Evolutionary conservation across 2,797 vertebrate species (phyloP).

Genomic region (Sebastes hopkinsi): DNA sequence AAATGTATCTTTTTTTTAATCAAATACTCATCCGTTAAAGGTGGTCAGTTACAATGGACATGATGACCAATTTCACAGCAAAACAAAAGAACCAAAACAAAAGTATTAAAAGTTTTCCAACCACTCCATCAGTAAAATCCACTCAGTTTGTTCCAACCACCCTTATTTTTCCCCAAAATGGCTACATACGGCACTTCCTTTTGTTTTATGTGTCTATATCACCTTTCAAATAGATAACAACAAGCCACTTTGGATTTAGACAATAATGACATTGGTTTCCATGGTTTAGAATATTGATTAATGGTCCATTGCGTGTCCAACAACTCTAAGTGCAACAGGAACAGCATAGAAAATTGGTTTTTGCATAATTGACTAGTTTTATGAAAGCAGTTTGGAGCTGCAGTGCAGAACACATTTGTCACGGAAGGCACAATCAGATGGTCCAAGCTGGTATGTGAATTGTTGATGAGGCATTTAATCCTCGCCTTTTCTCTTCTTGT

Average conservation of each 20-base stretch:
- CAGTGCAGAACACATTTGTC: constrained; percentile 26
- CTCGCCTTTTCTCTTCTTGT: background rate
- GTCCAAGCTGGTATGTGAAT: constrained; percentile 14
- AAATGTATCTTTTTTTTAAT: background rate
- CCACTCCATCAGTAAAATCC: background rate
- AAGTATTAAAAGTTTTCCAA: background rate
- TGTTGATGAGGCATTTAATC: constrained; percentile 28
- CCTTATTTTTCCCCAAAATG: background rate
- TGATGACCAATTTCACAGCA: background rate
- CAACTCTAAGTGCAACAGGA: background rate
- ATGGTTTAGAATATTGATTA: background rate
- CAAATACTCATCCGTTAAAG: background rate
- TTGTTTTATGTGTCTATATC: background rate
- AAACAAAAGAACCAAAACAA: background rate
- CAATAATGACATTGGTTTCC: background rate
- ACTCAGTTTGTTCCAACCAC: background rate
- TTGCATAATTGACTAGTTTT: background rate
- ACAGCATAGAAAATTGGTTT: background rate
- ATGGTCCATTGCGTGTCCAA: background rate
- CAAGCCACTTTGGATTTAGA: background rate
- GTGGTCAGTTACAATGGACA: background rate
- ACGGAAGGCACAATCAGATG: constrained; percentile 14
- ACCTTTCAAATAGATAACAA: background rate
- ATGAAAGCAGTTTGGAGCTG: background rate
- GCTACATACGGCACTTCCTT: background rate